Conservation (phyloP, 64 coral and sea anemone genomes). For the Astreopora myriophthalma region DNA sequence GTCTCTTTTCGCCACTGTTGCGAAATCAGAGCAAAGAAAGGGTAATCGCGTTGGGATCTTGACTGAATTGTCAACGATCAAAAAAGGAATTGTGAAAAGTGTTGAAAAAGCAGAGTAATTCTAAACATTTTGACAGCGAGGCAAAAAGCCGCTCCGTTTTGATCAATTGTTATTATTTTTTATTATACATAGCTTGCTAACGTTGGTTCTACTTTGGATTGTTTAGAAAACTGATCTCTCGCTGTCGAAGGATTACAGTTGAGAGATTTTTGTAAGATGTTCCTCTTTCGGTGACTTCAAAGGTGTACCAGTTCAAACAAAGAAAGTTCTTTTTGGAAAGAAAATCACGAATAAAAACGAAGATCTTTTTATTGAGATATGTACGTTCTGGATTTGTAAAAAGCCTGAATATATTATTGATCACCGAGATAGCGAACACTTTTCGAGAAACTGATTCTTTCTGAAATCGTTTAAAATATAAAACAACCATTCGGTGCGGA, state of each 20-base stretch:
- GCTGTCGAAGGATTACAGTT: too few relatives aligned
- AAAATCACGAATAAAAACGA: neutral
- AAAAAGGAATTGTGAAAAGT: neutral
- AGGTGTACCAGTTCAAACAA: neutral
- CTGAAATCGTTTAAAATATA: neutral
- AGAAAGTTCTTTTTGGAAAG: neutral
- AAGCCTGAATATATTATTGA: neutral
- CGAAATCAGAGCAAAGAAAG: neutral
- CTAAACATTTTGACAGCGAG: constrained; percentile 37
- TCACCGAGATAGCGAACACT: neutral
- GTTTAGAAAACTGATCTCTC: neutral
- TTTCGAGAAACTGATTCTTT: neutral
- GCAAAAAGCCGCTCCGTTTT: neutral
- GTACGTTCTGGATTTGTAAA: neutral
- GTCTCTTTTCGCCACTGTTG: neutral
- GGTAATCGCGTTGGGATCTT: constrained; percentile 18
- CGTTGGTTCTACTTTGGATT: neutral
- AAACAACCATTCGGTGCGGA: neutral
- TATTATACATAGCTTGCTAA: neutral
- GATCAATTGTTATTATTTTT: too few relatives aligned
- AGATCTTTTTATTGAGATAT: neutral
- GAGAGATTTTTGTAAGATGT: too few relatives aligned
- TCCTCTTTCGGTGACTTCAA: constrained; percentile 40
- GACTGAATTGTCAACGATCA: constrained; percentile 13
- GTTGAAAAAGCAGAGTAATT: constrained; percentile 33